These are phyloP conservation scores for Coregonus clupeaformis DNA, from an alignment of 2,113 vertebrate species.

Conservation along the genomic window DNA sequence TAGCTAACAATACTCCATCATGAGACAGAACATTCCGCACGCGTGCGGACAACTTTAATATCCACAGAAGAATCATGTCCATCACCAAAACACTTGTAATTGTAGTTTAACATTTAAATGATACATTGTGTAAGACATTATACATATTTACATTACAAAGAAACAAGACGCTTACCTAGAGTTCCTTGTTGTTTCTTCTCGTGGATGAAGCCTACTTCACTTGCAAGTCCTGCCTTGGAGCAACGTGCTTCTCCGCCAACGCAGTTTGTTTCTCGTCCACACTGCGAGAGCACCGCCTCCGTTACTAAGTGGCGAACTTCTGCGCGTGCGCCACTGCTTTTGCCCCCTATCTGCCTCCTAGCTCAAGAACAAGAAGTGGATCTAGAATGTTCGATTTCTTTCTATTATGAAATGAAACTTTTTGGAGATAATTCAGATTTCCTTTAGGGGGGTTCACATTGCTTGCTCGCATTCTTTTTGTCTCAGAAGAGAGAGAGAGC, in stretches of 20 bases:
- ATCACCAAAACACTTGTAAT: neutral
- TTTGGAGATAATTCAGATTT: too few relatives aligned
- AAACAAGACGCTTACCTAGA: neutral
- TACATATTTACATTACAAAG: neutral
- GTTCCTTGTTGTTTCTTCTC: neutral
- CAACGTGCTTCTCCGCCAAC: neutral
- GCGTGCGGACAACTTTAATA: neutral
- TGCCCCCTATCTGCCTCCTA: too few relatives aligned
- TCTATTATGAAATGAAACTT: too few relatives aligned
- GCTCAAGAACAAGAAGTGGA: neutral
- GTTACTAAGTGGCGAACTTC: neutral
- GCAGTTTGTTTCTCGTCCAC: neutral
- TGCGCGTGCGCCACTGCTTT: neutral
- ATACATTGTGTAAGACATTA: neutral
- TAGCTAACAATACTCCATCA: neutral
- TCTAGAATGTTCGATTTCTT: neutral
- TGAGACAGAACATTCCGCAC: neutral
- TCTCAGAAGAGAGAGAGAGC: too few relatives aligned
- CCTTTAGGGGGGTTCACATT: too few relatives aligned
- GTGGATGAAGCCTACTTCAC: constrained; percentile 1
- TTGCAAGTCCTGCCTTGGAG: neutral
- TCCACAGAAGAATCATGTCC: neutral
- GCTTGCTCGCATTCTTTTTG: too few relatives aligned
- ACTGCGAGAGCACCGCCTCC: neutral
- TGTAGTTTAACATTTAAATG: neutral